phyloP scores from a whole-genome alignment of 2,888 invertebrate species.

The Dicranocentrus wangi region DNA sequence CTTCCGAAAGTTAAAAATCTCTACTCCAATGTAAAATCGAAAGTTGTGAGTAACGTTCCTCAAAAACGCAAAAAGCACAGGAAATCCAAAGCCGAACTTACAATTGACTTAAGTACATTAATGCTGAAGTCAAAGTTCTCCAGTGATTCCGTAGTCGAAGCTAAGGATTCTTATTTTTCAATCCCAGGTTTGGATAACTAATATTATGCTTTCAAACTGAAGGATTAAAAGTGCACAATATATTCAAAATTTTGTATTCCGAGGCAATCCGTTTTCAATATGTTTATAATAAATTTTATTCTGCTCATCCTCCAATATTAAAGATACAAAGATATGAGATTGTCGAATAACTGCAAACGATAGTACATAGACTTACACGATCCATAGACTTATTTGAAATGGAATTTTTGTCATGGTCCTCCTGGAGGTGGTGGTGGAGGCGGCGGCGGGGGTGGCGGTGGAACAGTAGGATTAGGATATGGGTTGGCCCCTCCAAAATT shows the following conservation, averaged over 20 bases:
- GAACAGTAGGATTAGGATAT: background rate
- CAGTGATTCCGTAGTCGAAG: slow-evolving; percentile 18
- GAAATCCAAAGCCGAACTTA: slow-evolving; percentile 7
- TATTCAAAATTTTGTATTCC: too few species aligned
- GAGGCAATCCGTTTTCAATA: too few species aligned
- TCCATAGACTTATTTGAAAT: too few species aligned
- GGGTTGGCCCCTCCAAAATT: slow-evolving; percentile 21
- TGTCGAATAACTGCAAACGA: too few species aligned
- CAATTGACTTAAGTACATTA: slow-evolving; percentile 17
- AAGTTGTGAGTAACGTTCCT: slow-evolving; percentile 35
- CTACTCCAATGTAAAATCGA: slow-evolving; percentile 34
- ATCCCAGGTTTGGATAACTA: slow-evolving; percentile 25
- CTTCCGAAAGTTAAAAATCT: slow-evolving; percentile 42
- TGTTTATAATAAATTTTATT: too few species aligned
- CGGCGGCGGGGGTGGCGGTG: slow-evolving; percentile 31
- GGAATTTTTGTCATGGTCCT: too few species aligned
- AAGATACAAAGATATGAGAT: too few species aligned
- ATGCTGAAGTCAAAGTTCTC: slow-evolving; percentile 31
- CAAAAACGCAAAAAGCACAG: slow-evolving; percentile 6
- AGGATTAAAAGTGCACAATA: background rate
- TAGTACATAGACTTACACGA: too few species aligned
- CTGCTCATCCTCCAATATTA: too few species aligned
- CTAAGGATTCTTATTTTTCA: slow-evolving; percentile 39
- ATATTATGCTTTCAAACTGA: background rate
- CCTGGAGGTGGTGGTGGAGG: slow-evolving; percentile 46